Evolutionary conservation across 1,140 invertebrate species (phyloP), one percentile per base, ranked within the genome.

Genomic region (Samia ricini): DNA sequence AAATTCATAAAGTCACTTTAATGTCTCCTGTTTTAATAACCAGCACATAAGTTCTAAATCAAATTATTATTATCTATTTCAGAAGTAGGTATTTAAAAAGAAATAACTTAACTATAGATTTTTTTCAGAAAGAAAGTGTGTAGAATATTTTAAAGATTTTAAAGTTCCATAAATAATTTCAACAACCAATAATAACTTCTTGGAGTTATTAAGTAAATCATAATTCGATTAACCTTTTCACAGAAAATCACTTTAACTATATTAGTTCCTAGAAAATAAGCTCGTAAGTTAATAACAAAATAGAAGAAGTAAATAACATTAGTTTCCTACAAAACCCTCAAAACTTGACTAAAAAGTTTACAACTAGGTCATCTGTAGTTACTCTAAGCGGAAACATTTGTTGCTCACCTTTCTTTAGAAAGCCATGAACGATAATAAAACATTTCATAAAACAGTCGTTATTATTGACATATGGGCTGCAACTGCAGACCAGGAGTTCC

Each of bases 351-450:
- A n/a, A n/a, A n/a, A 42, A 42, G 33, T 42, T 42, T 12, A 42
- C 33, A 42, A 42, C 33, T 42, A 42, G 33, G 33, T 42, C 56
- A 36, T 22, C 26, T 60, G 42, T 33, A 12, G 7, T 51, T 19
- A 42, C 21, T 42, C 20, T 23, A 49, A 33, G 72, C 78, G 78
- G 78, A 84, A 79, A 68, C 69, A 86, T 86, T 86, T 84, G 83
- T 80, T 79, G 79, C 78, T 83, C 81, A 85, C 83, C 81, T 86
- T 86, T 81, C 83, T 79, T 74, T 80, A 74, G 79, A 85, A 82
- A 83, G 77, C 78, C 64, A 65, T 74, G 63, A 74, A 69, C 70
- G 72, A 80, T 83, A 81, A 81, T 86, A 86, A 87, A 87, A 86
- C 76, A 79, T 82, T 87, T 81, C 74, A 79, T 83, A 85, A 81